Base-by-base conservation (phyloP, 1,140 invertebrate genomes). In the Hermatobates lingyangjiaoensis region DNA sequence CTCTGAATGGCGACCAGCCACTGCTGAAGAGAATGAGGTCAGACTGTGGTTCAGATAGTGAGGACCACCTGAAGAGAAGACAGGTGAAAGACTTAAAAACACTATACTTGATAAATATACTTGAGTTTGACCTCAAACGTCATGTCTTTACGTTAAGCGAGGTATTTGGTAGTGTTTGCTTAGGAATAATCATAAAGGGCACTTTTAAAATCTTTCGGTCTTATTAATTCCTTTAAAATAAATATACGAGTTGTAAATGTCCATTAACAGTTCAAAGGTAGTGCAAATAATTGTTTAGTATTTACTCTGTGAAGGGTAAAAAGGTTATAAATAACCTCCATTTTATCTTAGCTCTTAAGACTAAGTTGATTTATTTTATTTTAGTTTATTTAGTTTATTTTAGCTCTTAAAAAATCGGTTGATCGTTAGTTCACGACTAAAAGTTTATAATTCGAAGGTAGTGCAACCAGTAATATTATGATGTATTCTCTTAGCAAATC, bases 71-170 rank as follows among this genome's bases (percentile, higher is more conserved):
- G 1, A 50, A 52, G 45, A 51, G 49, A 42, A 59, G 60, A 54
- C 68, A 70, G 56, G 64, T 66, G 61, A 57, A 68, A 50, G 68
- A 72, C 69, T 70, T 72, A 64, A 63, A 60, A 59, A 57, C 7
- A 10, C 7, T 34, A 10, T 34, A 34, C 30, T 34, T 7, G 30
- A 10, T 34, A 10, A 34, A 10, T 10, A 34, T 34, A 10, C n/a
- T 34, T 34, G 7, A 10, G 7, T 7, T n/a, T 34, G 30, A 10
- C 30, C n/a, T 34, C 30, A 7, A 34, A 10, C n/a, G 7, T 10
- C 7, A 10, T 34, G 7, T n/a, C 7, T 34, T 34, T n/a, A 34
- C 7, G n/a, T 34, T 34, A 7, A 34, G n/a, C 7, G n/a, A 10
- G 30, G n/a, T n/a, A 34, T 34, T n/a, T 10, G n/a, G n/a, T n/a